Conservation (phyloP, 2,113 vertebrate genomes). For the Octodon degus region DNA sequence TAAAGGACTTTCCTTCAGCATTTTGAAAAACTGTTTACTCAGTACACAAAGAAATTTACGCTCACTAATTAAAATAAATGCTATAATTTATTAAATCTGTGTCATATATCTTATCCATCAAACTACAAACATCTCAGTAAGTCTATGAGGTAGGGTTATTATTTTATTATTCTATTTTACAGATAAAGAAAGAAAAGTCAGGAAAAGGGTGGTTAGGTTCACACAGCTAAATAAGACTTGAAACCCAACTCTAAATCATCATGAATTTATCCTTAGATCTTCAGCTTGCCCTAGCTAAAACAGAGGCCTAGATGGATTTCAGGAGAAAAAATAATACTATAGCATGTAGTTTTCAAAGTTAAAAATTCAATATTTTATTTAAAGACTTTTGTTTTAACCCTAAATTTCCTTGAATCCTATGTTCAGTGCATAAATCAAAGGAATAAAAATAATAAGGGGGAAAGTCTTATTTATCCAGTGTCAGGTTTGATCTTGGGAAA, state of each 20-base stretch:
- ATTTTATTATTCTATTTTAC: background rate
- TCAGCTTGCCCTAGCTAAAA: background rate
- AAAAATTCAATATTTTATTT: slow-evolving; percentile 16
- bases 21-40: background rate
- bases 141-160: background rate
- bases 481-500: background rate
- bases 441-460: background rate
- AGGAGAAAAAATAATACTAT: slow-evolving; percentile 5
- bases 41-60: background rate
- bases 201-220: background rate
- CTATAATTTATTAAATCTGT: background rate
- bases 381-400: slow-evolving; percentile 20
- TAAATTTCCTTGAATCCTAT: slow-evolving; percentile 31
- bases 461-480: background rate
- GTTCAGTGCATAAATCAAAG: slow-evolving; percentile 24
- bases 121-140: background rate
- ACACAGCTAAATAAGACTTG: background rate
- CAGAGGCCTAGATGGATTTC: background rate
- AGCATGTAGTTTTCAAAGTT: background rate
- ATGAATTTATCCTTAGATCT: background rate
- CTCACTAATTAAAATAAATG: background rate
- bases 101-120: background rate
- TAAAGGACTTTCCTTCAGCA: background rate
- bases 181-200: background rate
- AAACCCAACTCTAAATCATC: background rate